Base-by-base conservation (phyloP, 2,797 vertebrate species). In the Rhynchonycteris naso region DNA sequence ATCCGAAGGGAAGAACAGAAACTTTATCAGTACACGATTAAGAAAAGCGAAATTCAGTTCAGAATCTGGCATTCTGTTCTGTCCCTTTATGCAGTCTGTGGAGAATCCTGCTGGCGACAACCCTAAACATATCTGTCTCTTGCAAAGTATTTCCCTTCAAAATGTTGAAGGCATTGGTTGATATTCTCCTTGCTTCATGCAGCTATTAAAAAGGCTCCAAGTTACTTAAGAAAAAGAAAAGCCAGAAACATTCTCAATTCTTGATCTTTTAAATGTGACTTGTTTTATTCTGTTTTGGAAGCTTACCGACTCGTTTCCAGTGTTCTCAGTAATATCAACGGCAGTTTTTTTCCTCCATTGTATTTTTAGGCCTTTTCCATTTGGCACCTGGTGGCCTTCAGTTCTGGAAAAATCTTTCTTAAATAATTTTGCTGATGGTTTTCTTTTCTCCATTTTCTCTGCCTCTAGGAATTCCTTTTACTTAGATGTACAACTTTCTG, bases 381-480 rank as follows among this genome's bases (percentile, higher is more conserved):
- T 43, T 26, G 50, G 35, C 35, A 28, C 4, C 13, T 43, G 58
- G 22, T 61, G 8, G 61, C 79, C 38, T 85, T 93, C 24, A 24
- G 15, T 92, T 92, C 35, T 92, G 63, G 30, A 35, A 81, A 80
- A 80, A 30, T 63, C 15, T 35, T 86, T 63, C 47, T 61, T 22
- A 72, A 50, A 9, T 74, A 68, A 50, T 88, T 84, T 71, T 81
- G 54, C 33, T 88, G 21, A 58, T 89, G 56, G 24, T 85, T 96
- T 90, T 92, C 58, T 87, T 56, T 3, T 10, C 14, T 74, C 26
- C 11, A 0, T 86, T 38, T 7, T 58, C 19, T 68, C 61, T 74
- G 26, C 75, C 43, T 93, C 24, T 43, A 79, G 63, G 26, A 94
- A 75, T 26, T 81, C 43, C 59, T 56, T 69, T 75, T 69, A 80